These are phyloP conservation scores for Patiria miniata DNA, from an alignment of 35 echinoderm and acorn worm genomes.

Conservation along the genomic window DNA sequence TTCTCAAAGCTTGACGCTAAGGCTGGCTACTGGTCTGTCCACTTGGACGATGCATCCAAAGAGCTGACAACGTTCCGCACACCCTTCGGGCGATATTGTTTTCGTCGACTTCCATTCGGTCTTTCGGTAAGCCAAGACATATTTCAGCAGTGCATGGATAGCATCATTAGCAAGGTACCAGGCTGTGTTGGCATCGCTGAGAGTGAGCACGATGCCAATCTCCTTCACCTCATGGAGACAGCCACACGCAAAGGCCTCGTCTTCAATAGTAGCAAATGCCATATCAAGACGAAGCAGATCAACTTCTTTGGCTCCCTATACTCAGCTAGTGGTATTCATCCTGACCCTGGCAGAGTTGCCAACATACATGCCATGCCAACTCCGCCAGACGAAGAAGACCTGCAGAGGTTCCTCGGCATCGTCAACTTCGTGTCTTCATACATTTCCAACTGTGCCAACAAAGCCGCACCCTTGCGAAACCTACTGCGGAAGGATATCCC, in stretches of 20 bases:
- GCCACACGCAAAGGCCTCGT: too few relatives aligned
- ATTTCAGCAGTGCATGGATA: slow-evolving; percentile 62
- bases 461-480: slow-evolving; percentile 6
- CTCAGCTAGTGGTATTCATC: slow-evolving; percentile 24
- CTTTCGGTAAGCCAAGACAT: slow-evolving; percentile 52
- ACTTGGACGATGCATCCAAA: too few relatives aligned
- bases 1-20: too few relatives aligned
- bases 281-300: not conserved
- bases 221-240: not conserved
- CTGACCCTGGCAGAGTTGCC: slow-evolving; percentile 48
- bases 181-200: slow-evolving; percentile 51
- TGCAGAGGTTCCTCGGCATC: slow-evolving; percentile 58
- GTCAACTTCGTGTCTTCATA: slow-evolving; percentile 53
- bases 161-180: slow-evolving; percentile 33
- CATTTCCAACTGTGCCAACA: slow-evolving; percentile 28
- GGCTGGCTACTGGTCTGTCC: too few relatives aligned
- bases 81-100: too few relatives aligned
- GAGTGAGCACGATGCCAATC: slow-evolving; percentile 32
- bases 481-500: slow-evolving; percentile 37
- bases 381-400: slow-evolving; percentile 67
- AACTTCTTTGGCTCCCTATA: slow-evolving; percentile 47
- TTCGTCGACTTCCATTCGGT: slow-evolving; percentile 39
- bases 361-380: slow-evolving; percentile 48
- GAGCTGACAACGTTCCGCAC: too few relatives aligned
- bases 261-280: too few relatives aligned